phyloP scores from a whole-genome alignment of 2,113 vertebrate species.

The Oryzias javanicus region DNA sequence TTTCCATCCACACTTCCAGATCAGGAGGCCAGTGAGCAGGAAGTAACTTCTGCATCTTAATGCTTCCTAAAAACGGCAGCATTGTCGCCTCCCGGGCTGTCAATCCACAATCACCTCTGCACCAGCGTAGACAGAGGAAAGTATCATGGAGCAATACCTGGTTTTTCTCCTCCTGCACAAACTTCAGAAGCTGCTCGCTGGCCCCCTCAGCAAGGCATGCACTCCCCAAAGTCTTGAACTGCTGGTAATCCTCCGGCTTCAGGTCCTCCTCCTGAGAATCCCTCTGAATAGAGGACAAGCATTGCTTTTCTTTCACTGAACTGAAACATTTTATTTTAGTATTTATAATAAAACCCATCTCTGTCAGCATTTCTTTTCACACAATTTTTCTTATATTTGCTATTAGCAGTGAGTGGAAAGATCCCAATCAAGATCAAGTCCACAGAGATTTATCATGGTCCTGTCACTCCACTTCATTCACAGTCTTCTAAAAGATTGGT shows the following conservation, averaged over 20 bases:
- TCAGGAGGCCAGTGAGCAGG: conserved; percentile 43
- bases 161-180: conserved; percentile 87
- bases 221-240: conserved; percentile 81
- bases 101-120: conserved; percentile 6
- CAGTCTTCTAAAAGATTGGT: neutral
- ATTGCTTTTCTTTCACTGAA: too few species aligned
- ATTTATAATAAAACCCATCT: too few species aligned
- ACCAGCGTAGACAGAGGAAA: too few species aligned
- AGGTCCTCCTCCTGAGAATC: conserved; percentile 80
- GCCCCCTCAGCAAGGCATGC: conserved; percentile 83
- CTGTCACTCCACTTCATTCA: neutral
- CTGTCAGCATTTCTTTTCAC: too few species aligned
- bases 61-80: conserved; percentile 2
- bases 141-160: conserved; percentile 70
- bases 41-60: conserved; percentile 23
- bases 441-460: neutral
- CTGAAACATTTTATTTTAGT: too few species aligned
- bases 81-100: neutral
- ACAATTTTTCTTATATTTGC: too few species aligned
- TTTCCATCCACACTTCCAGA: conserved; percentile 60
- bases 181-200: conserved; percentile 77
- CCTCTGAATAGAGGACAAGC: conserved; percentile 73
- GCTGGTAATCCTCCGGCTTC: conserved; percentile 85
- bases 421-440: neutral
- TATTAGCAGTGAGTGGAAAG: too few species aligned